Evolutionary conservation across 2,888 invertebrate genomes (phyloP), one percentile per base, ranked within the genome.

Genomic region (Drosophila dives): DNA sequence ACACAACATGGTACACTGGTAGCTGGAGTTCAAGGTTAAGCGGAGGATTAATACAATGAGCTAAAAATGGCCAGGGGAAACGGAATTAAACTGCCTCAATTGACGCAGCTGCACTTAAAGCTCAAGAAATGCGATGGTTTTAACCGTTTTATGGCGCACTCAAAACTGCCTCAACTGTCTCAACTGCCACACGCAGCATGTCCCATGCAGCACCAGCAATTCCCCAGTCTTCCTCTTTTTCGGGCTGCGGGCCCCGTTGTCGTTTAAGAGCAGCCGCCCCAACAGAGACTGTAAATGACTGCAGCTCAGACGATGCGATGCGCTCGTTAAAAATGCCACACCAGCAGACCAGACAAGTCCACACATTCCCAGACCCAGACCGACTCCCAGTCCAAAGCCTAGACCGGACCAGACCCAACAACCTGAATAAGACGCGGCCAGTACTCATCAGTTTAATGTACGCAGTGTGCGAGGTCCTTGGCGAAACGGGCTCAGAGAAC

Each of bases 241-340:
- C 29, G 48, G 20, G 50, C 51, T 50, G 42, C 65, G 54, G 26
- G 26, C 26, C 69, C 64, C 78, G 48, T 64, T 80, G 81, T 80
- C 81, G 73, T 80, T 80, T 80, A 80, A 77, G 67, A 74, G 67
- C 49, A 64, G 66, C 51, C 55, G 70, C 56, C 64, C 73, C 75
- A 71, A 54, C 50, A 15, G 77, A 66, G 70, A 75, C 78, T 75
- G 72, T 65, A 81, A 81, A 80, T 81, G 80, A 80, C 64, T 80
- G 78, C 72, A 80, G 74, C 74, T 64, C 72, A 72, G 76, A 69
- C 74, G 74, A 69, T 69, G 51, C 51, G 7, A 29, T 33, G 81
- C 62, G 73, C 81, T 81, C 81, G 82, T 81, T 81, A 81, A 81
- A 81, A 81, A 72, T 75, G 75, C 79, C 80, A 71, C 69, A 53